Evolutionary conservation across 2,113 vertebrate genomes (phyloP).

Genomic region (Kryptolebias marmoratus): DNA sequence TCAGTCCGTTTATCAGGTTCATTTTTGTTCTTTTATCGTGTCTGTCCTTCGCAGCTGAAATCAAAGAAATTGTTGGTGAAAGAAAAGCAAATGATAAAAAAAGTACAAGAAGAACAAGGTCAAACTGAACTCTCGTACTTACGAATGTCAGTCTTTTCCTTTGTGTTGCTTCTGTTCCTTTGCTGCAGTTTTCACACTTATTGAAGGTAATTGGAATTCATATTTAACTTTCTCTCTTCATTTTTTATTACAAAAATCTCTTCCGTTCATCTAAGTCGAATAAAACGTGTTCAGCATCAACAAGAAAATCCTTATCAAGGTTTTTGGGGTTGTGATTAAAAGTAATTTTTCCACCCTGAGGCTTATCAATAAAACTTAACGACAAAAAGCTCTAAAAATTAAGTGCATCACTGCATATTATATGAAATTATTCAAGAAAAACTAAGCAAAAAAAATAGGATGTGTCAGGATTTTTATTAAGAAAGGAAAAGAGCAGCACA

Average conservation of each 20-base stretch:
- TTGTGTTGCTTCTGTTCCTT: constrained; percentile 15
- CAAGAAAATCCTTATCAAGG: not conserved
- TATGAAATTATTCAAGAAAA: too few relatives aligned
- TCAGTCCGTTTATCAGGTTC: constrained; percentile 34
- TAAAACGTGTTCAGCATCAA: not conserved
- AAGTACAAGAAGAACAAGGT: constrained; percentile 40
- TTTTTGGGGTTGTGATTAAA: not conserved
- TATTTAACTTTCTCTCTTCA: not conserved
- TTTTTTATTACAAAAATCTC: not conserved
- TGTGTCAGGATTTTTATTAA: too few relatives aligned
- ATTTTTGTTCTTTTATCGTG: constrained; percentile 20
- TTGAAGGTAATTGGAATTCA: constrained; percentile 7
- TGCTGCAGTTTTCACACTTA: constrained; percentile 4
- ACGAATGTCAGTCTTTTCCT: not conserved
- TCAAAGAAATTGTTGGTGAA: constrained; percentile 39
- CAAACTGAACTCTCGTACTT: constrained; percentile 18
- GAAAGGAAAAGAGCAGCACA: too few relatives aligned
- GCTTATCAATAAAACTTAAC: too few relatives aligned
- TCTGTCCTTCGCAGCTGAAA: constrained; percentile 24
- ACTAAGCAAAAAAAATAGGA: too few relatives aligned
- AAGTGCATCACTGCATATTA: too few relatives aligned
- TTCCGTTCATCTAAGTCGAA: constrained; percentile 1
- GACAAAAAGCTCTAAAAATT: too few relatives aligned
- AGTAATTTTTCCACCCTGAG: not conserved
- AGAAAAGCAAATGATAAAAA: constrained; percentile 16